Evolutionary conservation across 2,113 vertebrate genomes (phyloP), one percentile per base, ranked within the genome.

Genomic region (Pterocles gutturalis): DNA sequence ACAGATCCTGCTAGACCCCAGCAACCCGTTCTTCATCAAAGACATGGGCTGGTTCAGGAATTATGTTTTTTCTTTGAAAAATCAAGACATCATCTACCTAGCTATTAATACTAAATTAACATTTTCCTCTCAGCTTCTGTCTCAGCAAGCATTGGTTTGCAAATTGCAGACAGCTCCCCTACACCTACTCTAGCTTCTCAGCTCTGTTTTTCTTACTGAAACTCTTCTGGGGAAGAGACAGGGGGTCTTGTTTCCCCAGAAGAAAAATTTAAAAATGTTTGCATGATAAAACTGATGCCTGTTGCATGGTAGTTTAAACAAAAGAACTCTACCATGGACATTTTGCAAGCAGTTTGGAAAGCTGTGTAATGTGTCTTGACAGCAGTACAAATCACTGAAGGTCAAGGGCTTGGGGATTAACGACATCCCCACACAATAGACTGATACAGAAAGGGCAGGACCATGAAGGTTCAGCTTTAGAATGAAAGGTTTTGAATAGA

Each of bases 391-490:
- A 95, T 88, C 94, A 93, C 93, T 89, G 93, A 96, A 96, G 94
- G 95, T 96, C 94, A 94, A 96, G 87, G 70, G 87, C 93, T 95
- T 69, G 86, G 72, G 93, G 95, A 97, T 96, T 96, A 96, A 89
- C 93, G 77, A 90, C 67, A 51, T 94, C 85, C 79, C 83, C 70
- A 54, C 22, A 92, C 87, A 96, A 93, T 4, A 91, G 84, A 49
- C 87, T 96, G 91, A 43, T 91, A 93, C 0, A 91, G 90, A 97
- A 97, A 95, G 84, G 71, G 75, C 93, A 96, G 66, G 61, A 88
- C 91, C 53, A 65, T 41, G 41, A 95, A 70, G 58, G 51, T 78
- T 95, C 82, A 70, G 87, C 76, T 93, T 84, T 89, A 81, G 66
- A 94, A 69, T 91, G 62, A 83, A 88, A 85, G 66, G 34, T 62